Conservation (phyloP, 2,797 vertebrate species). For the Chlorospingus semifuscus region DNA sequence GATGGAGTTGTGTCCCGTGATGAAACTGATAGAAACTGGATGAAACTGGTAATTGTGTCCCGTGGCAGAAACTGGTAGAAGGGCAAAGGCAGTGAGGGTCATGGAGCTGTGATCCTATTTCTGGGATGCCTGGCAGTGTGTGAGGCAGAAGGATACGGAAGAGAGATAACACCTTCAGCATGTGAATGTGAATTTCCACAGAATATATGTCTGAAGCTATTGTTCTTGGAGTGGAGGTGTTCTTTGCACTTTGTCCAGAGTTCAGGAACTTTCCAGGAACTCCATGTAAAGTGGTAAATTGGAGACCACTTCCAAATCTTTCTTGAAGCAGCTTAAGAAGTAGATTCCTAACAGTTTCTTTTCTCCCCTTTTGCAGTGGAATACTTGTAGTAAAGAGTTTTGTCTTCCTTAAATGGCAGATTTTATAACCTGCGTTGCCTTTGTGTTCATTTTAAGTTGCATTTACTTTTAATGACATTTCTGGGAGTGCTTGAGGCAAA, state of each 20-base stretch:
- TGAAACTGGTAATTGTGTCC: background rate
- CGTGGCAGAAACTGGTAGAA: background rate
- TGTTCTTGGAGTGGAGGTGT: background rate
- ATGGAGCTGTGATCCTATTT: background rate
- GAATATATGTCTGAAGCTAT: background rate
- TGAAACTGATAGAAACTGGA: background rate
- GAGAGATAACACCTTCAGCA: background rate
- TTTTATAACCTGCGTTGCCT: background rate
- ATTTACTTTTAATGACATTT: background rate
- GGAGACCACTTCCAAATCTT: background rate
- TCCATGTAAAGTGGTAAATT: background rate
- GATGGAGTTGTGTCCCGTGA: background rate
- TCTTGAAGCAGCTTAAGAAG: background rate
- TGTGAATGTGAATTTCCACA: background rate
- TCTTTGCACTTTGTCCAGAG: background rate
- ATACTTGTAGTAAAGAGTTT: background rate
- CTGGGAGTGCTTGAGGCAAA: background rate
- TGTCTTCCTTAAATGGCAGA: background rate
- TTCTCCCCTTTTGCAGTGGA: background rate
- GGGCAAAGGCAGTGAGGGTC: background rate
- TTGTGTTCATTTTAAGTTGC: background rate
- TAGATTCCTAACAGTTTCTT: background rate
- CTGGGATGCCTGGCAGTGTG: background rate
- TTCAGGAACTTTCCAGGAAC: background rate
- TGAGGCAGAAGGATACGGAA: background rate